A percentile compares a stretch with the other conserved stretches of the same genome.
Evolutionary conservation across 2,888 invertebrate species (phyloP).

Genomic region (Drosophila monieri): DNA sequence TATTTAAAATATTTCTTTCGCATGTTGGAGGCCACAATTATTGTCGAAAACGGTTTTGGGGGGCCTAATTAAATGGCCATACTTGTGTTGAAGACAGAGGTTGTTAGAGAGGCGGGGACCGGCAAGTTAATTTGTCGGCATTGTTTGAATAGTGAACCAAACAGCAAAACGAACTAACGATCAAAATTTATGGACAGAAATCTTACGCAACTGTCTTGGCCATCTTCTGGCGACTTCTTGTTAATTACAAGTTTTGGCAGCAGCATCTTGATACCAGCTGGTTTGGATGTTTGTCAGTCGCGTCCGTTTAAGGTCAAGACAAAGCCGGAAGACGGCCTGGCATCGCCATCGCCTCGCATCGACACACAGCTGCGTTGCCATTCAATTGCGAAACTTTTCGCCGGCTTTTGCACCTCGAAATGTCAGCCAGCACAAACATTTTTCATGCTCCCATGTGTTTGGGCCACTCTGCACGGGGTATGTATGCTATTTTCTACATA

Average conservation of each 20-base stretch:
- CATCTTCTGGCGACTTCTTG: conserved; percentile 62
- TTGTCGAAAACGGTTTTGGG: conserved; percentile 21
- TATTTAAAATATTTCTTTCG: conserved; percentile 27
- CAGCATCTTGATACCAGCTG: conserved; percentile 43
- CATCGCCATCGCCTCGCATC: conserved; percentile 5
- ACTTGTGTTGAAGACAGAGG: conserved; percentile 22
- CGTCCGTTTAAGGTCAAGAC: conserved; percentile 69
- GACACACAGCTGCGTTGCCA: conserved; percentile 50
- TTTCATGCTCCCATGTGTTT: conserved; percentile 43
- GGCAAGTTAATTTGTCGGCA: conserved; percentile 45
- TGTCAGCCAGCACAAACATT: conserved; percentile 68
- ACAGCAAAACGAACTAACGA: background rate
- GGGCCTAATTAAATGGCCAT: conserved; percentile 60
- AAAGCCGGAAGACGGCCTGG: conserved; percentile 68
- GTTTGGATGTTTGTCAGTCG: conserved; percentile 32
- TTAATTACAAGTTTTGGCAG: conserved; percentile 65
- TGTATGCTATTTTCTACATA: conserved; percentile 55
- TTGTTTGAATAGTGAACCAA: conserved; percentile 34
- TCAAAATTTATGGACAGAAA: conserved; percentile 14
- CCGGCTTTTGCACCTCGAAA: conserved; percentile 72
- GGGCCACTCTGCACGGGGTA: background rate
- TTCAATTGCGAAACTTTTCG: conserved; percentile 68
- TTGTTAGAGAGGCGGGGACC: conserved; percentile 7
- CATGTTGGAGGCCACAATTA: conserved; percentile 15
- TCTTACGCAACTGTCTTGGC: conserved; percentile 56